These are phyloP conservation scores for Leptobrachium ailaonicum DNA, from an alignment of 2,113 vertebrate genomes.

Conservation along the genomic window DNA sequence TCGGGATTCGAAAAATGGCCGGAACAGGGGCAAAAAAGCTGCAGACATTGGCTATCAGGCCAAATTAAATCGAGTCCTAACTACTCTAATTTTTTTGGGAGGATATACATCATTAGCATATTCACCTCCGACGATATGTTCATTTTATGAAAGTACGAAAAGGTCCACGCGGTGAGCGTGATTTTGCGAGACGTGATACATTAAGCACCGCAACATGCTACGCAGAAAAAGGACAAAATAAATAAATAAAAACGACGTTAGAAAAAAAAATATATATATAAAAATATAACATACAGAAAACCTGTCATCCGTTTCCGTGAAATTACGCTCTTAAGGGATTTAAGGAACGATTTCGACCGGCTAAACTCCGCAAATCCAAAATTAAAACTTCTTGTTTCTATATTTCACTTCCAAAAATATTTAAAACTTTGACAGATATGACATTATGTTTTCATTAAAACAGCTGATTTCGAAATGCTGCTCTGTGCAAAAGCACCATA, in stretches of 20 bases:
- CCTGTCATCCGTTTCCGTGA: constrained; percentile 54
- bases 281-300: too few relatives aligned
- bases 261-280: too few relatives aligned
- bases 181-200: constrained; percentile 29
- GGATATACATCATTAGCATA: constrained; percentile 34
- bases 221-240: constrained; percentile 29
- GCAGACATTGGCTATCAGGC: too few relatives aligned
- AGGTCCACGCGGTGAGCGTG: not conserved
- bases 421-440: constrained; percentile 86
- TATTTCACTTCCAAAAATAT: constrained; percentile 84
- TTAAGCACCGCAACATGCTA: constrained; percentile 61
- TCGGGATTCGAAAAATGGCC: too few relatives aligned
- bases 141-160: constrained; percentile 48
- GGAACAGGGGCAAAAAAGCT: too few relatives aligned
- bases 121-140: constrained; percentile 49
- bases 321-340: constrained; percentile 74
- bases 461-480: constrained; percentile 83
- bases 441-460: constrained; percentile 85
- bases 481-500: constrained; percentile 83
- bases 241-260: not conserved
- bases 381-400: constrained; percentile 80
- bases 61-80: not conserved
- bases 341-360: constrained; percentile 70
- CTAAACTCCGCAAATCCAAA: constrained; percentile 78
- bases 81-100: constrained; percentile 18